Conservation (phyloP, 2,888 invertebrate genomes). For the Thereva nobilitata region DNA sequence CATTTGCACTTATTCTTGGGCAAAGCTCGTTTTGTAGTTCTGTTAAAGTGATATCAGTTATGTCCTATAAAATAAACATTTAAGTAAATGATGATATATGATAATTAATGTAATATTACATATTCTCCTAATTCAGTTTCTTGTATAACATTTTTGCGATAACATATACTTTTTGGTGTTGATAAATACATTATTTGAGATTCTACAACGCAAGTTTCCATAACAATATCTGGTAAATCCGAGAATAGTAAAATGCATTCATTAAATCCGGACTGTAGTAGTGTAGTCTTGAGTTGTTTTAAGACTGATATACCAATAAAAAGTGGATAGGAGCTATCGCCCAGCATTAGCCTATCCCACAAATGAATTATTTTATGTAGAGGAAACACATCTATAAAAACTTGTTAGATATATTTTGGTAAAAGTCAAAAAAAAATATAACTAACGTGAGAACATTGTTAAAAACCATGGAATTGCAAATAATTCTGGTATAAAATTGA, state of each 20-base stretch:
- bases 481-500: conserved; percentile 94
- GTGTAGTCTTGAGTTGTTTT: conserved; percentile 79
- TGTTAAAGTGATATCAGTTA: conserved; percentile 66
- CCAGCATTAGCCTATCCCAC: conserved; percentile 95
- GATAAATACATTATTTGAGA: conserved; percentile 82
- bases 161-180: conserved; percentile 88
- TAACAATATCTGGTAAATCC: conserved; percentile 97
- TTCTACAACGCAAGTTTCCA: conserved; percentile 87
- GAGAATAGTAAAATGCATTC: conserved; percentile 98
- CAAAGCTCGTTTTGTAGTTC: conserved; percentile 75
- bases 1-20: conserved; percentile 83
- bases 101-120: conserved; percentile 51
- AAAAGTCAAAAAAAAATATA: conserved; percentile 16
- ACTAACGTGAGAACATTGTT: conserved; percentile 96
- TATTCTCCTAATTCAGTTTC: conserved; percentile 51
- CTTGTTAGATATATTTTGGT: conserved; percentile 36
- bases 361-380: conserved; percentile 96
- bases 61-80: conserved; percentile 34
- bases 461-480: conserved; percentile 99
- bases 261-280: conserved; percentile 92
- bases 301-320: conserved; percentile 94
- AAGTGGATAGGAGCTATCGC: conserved; percentile 90
- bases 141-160: conserved; percentile 74
- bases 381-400: conserved; percentile 89
- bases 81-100: conserved; percentile 5